A percentile compares a stretch with the other conserved stretches of the same genome.
phyloP scores from a whole-genome alignment of 2,113 vertebrate genomes.

The Ardeotis arabs region DNA sequence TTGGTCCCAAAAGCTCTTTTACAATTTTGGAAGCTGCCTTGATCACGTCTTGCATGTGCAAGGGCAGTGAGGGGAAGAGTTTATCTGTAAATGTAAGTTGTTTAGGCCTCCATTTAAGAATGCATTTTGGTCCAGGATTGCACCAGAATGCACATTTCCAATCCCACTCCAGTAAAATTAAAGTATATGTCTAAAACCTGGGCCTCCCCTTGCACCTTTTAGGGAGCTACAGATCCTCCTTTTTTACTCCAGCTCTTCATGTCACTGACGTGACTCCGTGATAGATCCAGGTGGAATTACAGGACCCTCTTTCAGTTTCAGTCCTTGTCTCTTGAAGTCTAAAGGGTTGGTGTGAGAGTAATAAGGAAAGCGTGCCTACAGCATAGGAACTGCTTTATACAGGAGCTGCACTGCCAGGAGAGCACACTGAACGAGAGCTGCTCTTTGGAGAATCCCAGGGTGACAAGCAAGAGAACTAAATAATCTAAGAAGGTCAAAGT shows the following conservation, averaged over 20 bases:
- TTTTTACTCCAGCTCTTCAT: background rate
- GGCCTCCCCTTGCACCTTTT: background rate
- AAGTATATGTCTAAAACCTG: background rate
- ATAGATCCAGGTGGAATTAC: background rate
- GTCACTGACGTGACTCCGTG: background rate
- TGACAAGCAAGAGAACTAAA: background rate
- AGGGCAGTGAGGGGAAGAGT: background rate
- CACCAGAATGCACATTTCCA: background rate
- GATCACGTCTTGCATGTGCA: background rate
- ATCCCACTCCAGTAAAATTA: background rate
- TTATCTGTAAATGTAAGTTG: background rate
- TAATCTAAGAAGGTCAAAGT: background rate
- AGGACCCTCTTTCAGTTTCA: background rate
- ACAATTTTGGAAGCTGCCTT: background rate
- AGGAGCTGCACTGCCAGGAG: background rate
- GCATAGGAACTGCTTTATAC: rapidly evolving
- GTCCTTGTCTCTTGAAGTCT: background rate
- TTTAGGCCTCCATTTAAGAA: background rate
- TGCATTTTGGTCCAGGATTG: background rate
- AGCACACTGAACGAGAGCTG: background rate
- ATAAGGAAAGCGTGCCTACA: background rate
- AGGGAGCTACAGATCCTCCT: background rate
- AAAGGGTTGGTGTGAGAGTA: background rate
- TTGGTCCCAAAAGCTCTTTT: background rate
- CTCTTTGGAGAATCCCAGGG: background rate